Base-by-base conservation (phyloP, 2,888 invertebrate genomes). In the Therioaphis trifolii region DNA sequence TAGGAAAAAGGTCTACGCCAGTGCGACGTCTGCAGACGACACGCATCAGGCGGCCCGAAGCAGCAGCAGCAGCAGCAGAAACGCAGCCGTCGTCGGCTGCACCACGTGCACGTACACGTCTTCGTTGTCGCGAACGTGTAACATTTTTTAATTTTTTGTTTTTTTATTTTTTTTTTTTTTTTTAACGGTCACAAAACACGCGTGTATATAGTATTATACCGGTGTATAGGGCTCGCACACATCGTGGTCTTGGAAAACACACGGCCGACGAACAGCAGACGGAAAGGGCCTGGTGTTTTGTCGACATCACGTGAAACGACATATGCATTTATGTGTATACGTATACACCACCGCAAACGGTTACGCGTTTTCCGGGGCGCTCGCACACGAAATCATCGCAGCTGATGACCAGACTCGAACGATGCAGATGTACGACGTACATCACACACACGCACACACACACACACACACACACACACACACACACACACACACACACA, bases 331-430 rank as follows among this genome's bases (percentile, higher is more conserved):
- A n/a, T n/a, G 2, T 1, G 5, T 49, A 35, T 35, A 5, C 3
- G 3, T 35, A 35, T 35, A 35, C 7, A 35, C 35, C 35, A 5
- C 3, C 3, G 35, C n/a, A n/a, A n/a, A n/a, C n/a, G n/a, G n/a
- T n/a, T n/a, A n/a, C n/a, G 24, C 43, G 43, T 24, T 69, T 71
- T 29, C 49, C 71, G 27, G 71, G 71, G 27, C 27, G 49, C n/a
- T n/a, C n/a, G n/a, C 71, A 40, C 43, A 21, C 68, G 69, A 43
- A 68, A 43, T n/a, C n/a, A n/a, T 69, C 52, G 75, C 75, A 75
- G 75, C 75, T 75, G 75, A 75, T 75, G 75, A 75, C 75, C 75
- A 61, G 75, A 75, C 75, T 21, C 58, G 75, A 40, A 35, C 35
- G 35, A 55, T 61, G 75, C 75, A 75, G 75, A 75, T 75, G 75